Base-by-base conservation (phyloP, 2,888 invertebrate species). In the Conchocele bisecta region DNA sequence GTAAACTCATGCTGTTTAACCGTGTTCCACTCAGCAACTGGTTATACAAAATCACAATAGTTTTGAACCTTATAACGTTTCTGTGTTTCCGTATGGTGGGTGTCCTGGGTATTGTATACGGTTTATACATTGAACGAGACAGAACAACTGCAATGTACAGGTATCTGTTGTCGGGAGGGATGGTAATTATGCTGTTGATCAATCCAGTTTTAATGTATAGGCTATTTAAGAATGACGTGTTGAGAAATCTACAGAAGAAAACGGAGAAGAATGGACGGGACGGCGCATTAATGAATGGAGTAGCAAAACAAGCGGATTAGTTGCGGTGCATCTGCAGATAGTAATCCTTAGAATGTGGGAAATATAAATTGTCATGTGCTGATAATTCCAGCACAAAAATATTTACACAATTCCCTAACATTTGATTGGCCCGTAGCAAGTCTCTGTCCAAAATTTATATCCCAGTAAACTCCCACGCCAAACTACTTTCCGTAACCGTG, bases 151-250 rank as follows among this genome's bases (percentile, higher is more conserved):
- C 59, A 17, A 7, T 54, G 5, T 86, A 81, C 64, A 58, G 59
- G 48, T 29, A 39, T 9, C 57, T 77, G 15, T 68, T 85, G 1
- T 24, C 67, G 0, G 48, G 81, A 33, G 79, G 77, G 44, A 68
- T 82, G 66, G 42, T 81, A 31, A 78, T 85, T 39, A 78, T 81
- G 73, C 74, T 81, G 59, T 22, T 74, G 13, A 83, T 86, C 28
- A 88, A 88, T 71, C 73, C 79, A 6, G 68, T 86, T 15, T 75
- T 88, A 17, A 82, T 88, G 59, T 83, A 79, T 81, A 68, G 87
- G 20, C 68, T 88, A 9, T 22, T 88, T n/a, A 82, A 79, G 56
- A 87, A 74, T 51, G 88, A 88, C 67, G 53, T 87, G n/a, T 24
- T 87, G 11, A 48, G 73, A 39, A 39, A 61, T 26, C 48, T 33